Evolutionary conservation across 30 jellyfish, hydroid and myxozoan genomes (phyloP).

Genomic region (Chironex yamaguchii): DNA sequence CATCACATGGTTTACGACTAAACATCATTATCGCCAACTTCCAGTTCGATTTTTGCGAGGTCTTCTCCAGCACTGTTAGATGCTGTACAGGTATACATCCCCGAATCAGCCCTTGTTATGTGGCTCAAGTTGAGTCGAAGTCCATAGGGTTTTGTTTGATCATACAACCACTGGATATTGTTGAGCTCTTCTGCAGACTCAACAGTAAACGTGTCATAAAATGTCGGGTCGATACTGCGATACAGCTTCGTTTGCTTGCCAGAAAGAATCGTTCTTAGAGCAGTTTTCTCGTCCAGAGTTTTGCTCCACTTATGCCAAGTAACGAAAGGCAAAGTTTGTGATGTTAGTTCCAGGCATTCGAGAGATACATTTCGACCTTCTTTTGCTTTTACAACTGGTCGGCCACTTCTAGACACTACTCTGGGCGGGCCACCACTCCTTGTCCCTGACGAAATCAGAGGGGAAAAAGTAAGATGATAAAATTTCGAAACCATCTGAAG

Average conservation of each 20-base stretch:
- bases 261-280: slow-evolving; percentile 34
- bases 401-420: slow-evolving; percentile 78
- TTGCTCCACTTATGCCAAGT: slow-evolving; percentile 76
- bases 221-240: slow-evolving; percentile 42
- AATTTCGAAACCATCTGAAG: too few relatives aligned
- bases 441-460: slow-evolving; percentile 72
- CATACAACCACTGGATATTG: slow-evolving; percentile 65
- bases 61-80: slow-evolving; percentile 88
- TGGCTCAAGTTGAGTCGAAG: slow-evolving; percentile 68
- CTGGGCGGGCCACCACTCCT: slow-evolving; percentile 94
- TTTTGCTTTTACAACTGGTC: slow-evolving; percentile 61
- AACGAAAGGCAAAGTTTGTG: slow-evolving; percentile 88
- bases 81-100: slow-evolving; percentile 88
- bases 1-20: neutral
- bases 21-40: slow-evolving; percentile 1
- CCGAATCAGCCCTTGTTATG: slow-evolving; percentile 83
- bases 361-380: slow-evolving; percentile 82
- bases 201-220: slow-evolving; percentile 37
- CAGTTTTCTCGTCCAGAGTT: slow-evolving; percentile 60
- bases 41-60: slow-evolving; percentile 64
- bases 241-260: slow-evolving; percentile 15
- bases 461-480: too few relatives aligned
- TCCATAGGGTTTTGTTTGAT: slow-evolving; percentile 90
- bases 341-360: slow-evolving; percentile 85
- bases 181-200: neutral